Conservation (phyloP, 2,888 invertebrate species). For the Leistus spinibarbis region DNA sequence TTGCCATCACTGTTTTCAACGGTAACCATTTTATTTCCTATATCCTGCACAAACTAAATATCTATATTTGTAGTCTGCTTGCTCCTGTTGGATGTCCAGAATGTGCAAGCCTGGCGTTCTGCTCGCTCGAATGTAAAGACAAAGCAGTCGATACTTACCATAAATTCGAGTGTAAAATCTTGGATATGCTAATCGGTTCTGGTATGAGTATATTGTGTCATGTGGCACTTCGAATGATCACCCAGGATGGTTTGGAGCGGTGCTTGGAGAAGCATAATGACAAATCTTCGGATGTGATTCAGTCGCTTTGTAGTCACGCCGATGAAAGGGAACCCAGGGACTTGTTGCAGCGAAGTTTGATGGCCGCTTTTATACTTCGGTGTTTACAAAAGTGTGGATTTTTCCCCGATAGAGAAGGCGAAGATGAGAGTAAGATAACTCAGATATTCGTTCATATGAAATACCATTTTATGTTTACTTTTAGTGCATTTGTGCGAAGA, state of each 20-base stretch:
- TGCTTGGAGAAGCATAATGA: conserved; percentile 60
- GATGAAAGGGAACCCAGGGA: conserved; percentile 68
- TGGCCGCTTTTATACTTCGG: conserved; percentile 77
- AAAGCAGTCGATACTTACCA: conserved; percentile 72
- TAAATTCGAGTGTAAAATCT: conserved; percentile 74
- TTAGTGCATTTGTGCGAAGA: conserved; percentile 57
- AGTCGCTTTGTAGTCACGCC: conserved; percentile 71
- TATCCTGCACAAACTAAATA: no score
- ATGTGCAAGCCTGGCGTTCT: conserved; percentile 81
- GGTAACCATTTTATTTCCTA: conserved; percentile 60
- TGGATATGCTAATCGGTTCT: conserved; percentile 75
- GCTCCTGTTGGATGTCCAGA: conserved; percentile 74
- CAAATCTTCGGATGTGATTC: conserved; percentile 58
- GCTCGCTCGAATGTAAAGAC: conserved; percentile 69
- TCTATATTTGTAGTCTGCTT: conserved; percentile 63
- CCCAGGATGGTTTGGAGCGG: conserved; percentile 65
- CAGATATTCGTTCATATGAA: no score
- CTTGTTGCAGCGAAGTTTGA: conserved; percentile 75
- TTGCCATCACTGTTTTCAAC: conserved; percentile 79
- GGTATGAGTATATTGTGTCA: conserved; percentile 81
- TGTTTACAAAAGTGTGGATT: conserved; percentile 72
- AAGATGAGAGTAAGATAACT: conserved; percentile 51
- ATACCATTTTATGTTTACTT: conserved; percentile 24
- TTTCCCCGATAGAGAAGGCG: conserved; percentile 61
- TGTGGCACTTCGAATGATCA: conserved; percentile 77